Evolutionary conservation across 64 coral and sea anemone genomes (phyloP).

Genomic region (Montipora capricornis): DNA sequence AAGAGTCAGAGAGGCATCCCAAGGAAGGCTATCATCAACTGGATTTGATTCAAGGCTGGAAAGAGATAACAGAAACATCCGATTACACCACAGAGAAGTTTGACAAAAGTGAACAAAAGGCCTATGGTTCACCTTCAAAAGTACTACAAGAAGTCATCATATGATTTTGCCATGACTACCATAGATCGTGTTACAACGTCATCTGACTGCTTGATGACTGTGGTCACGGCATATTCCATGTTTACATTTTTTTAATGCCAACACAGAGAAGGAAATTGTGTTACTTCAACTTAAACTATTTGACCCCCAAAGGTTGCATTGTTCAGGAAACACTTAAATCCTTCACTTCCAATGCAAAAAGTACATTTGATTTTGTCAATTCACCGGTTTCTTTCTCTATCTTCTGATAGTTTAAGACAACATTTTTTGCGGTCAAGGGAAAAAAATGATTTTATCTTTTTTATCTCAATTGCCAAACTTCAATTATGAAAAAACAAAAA

Average conservation of each 20-base stretch:
- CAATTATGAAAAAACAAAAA: no score
- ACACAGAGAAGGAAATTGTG: not conserved
- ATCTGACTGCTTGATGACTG: not conserved
- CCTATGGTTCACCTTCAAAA: not conserved
- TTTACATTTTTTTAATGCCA: not conserved
- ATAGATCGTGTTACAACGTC: not conserved
- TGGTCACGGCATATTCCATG: not conserved
- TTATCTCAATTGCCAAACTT: no score
- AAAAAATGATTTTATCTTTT: no score
- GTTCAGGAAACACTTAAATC: not conserved
- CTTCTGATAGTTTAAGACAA: no score
- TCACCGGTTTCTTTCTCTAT: no score
- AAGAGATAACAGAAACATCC: slow-evolving; percentile 12
- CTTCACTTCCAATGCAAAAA: no score
- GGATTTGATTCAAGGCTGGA: slow-evolving; percentile 73
- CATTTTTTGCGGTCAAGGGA: no score
- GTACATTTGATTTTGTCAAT: no score
- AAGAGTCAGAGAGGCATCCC: slow-evolving; percentile 32
- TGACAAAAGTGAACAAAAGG: slow-evolving; percentile 2
- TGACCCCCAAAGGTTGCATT: not conserved
- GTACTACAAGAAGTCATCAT: not conserved
- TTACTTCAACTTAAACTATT: not conserved
- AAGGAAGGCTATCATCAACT: slow-evolving; percentile 37
- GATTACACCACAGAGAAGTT: not conserved
- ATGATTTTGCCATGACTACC: not conserved